Evolutionary conservation across 92 coral and sea anemone species (phyloP).

Genomic region (Porites evermanni): DNA sequence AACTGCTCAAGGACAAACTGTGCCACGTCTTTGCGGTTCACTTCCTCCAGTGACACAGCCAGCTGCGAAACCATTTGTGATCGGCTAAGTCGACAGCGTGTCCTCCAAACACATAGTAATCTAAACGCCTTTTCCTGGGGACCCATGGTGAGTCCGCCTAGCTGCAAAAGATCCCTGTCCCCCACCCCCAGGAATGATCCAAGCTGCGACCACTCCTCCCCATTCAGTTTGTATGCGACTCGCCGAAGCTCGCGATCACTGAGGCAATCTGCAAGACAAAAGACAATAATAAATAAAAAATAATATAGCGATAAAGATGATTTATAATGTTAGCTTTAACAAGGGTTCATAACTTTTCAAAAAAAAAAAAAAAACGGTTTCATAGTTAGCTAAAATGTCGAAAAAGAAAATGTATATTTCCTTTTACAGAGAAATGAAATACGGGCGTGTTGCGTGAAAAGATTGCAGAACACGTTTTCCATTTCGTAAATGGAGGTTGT

Average conservation of each 20-base stretch:
- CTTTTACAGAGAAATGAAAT: too few relatives aligned
- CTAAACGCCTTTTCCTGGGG: slow-evolving; percentile 96
- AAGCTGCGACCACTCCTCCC: slow-evolving; percentile 96
- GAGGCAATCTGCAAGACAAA: slow-evolving; percentile 57
- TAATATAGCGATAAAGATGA: too few relatives aligned
- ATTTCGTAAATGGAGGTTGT: too few relatives aligned
- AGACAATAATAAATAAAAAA: too few relatives aligned
- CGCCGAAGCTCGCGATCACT: slow-evolving; percentile 99
- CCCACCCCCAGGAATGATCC: slow-evolving; percentile 89
- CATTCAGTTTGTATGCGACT: slow-evolving; percentile 91
- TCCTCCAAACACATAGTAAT: slow-evolving; percentile 83
- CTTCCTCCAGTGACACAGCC: slow-evolving; percentile 92
- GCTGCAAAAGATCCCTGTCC: slow-evolving; percentile 81
- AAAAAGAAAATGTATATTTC: too few relatives aligned
- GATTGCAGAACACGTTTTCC: too few relatives aligned
- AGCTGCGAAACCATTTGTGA: slow-evolving; percentile 89
- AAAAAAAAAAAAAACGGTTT: too few relatives aligned
- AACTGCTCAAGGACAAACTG: slow-evolving; percentile 95
- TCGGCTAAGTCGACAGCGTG: slow-evolving; percentile 69
- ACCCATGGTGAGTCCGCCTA: slow-evolving; percentile 85
- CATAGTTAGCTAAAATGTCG: too few relatives aligned
- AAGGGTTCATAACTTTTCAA: too few relatives aligned
- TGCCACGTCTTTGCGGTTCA: slow-evolving; percentile 93
- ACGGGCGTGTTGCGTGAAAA: too few relatives aligned
- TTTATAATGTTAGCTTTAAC: too few relatives aligned